Conservation (phyloP, 2,113 vertebrate species). For the Tenrec ecaudatus region DNA sequence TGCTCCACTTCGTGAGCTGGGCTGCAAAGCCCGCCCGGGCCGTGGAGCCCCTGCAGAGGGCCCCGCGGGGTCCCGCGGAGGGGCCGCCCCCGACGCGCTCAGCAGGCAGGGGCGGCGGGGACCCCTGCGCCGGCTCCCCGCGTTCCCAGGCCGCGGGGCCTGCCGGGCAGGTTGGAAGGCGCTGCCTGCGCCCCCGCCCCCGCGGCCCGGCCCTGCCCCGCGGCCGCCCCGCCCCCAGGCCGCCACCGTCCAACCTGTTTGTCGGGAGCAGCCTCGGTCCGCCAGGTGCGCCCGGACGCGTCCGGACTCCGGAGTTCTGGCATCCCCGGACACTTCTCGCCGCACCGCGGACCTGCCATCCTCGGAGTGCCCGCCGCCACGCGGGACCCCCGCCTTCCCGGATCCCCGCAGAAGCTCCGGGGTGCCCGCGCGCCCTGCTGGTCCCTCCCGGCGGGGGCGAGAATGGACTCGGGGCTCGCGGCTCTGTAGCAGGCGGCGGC, state of each 20-base stretch:
- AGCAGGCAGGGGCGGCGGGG: not conserved
- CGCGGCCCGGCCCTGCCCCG: conserved; percentile 64
- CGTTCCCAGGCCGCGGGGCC: not conserved
- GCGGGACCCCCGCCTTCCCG: conserved; percentile 54
- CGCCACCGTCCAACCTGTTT: conserved; percentile 83
- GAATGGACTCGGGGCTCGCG: conserved; percentile 70
- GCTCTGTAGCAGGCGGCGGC: conserved; percentile 59
- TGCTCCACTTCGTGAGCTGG: conserved; percentile 7
- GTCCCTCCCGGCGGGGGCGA: not conserved
- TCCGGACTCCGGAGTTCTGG: conserved; percentile 15
- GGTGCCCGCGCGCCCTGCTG: not conserved
- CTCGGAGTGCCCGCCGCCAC: not conserved
- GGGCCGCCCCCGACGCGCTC: not conserved
- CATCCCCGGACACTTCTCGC: conserved; percentile 5
- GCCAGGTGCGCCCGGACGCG: conserved; percentile 76
- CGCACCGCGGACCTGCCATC: conserved; percentile 25
- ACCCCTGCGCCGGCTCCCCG: not conserved
- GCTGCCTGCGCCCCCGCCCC: conserved; percentile 26
- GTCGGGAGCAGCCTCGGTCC: conserved; percentile 71
- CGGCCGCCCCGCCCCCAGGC: conserved; percentile 67
- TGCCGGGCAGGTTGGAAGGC: not conserved
- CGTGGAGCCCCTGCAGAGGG: not conserved
- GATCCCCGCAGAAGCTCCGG: not conserved
- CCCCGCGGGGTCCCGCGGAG: not conserved
- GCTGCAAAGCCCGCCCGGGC: not conserved